Base-by-base conservation (phyloP, 2,888 invertebrate species). In the Phanerotoma sp. region DNA sequence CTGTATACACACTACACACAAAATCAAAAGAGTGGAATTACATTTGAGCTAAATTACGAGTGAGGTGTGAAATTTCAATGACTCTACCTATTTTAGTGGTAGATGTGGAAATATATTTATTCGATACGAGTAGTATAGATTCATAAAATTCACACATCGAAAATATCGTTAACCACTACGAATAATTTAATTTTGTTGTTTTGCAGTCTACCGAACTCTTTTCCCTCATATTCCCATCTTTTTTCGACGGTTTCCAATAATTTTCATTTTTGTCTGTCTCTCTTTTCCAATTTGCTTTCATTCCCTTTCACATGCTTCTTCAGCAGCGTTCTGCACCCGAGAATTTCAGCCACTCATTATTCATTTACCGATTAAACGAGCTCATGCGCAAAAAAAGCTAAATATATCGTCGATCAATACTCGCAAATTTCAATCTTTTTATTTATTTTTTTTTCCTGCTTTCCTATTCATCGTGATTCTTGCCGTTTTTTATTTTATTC, bases 301-400 rank as follows among this genome's bases (percentile, higher is more conserved):
- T 45, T 7, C 53, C 46, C 42, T 52, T 44, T 52, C 51, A 44
- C 52, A 15, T 37, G 21, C 32, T 50, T 38, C 21, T 21, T 30
- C 28, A 44, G 32, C 38, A 44, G 30, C 51, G 37, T 52, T 42
- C 45, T 40, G 38, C 47, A 53, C 56, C 47, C 52, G 35, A 20
- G 57, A 46, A 48, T 51, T 54, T 58, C 57, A 61, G 63, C 66
- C 70, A 71, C 70, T 73, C 74, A 74, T 74, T 75, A 74, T 74
- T 73, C 73, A 72, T 73, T 71, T 73, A 72, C 70, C 72, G 66
- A 69, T 74, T 74, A 74, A 73, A 73, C 74, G 72, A 75, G 72
- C 68, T 65, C 66, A 66, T 67, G 65, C 67, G 66, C 63, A 65
- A 65, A 67, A 67, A 71, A 68, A 60, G 51, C 46, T 57, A 58